Evolutionary conservation across 2,888 invertebrate genomes (phyloP), one percentile per base, ranked within the genome.

Genomic region (Nematopogon swammerdamellus): DNA sequence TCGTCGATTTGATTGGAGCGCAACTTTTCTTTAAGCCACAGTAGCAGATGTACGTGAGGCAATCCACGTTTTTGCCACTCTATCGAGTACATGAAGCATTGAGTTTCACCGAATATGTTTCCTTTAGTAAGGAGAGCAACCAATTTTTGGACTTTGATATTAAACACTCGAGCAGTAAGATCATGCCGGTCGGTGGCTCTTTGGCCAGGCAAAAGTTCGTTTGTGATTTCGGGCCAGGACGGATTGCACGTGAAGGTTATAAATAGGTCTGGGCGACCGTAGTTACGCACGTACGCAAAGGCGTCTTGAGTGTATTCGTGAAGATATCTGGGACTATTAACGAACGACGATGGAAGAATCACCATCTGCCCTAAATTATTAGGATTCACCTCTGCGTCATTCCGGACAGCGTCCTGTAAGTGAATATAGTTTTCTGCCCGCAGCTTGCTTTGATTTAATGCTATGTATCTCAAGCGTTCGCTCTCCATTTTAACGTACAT

Each of bases 1-100:
- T 55, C 20, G 52, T 72, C 68, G 36, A 65, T 60, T 57, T 63
- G 50, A 46, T 63, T 51, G n/a, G 63, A 56, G 4, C 46, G 43
- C 8, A 63, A 59, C 56, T 59, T 62, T 1, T 60, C 53, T 11
- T 53, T 45, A 14, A 64, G 55, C 67, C 64, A 67, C 20, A 67
- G 47, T 18, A 54, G 48, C 1, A 54, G 47, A 16, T 56, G 54
- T 2, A 29, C 48, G 48, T 55, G 52, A 10, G 53, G 52, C 18
- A 53, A 19, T 10, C 52, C 49, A 6, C 55, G 50, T 36, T 55
- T 54, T 45, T 54, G 53, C 52, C 54, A 56, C 51, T 56, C 53
- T 1, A 58, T 53, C 42, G 54, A 53, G 30, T 55, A 56, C 54
- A 57, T 57, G 16, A 44, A 56, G 42, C 60, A 58, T 20, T 53